Base-by-base conservation (phyloP, 2,888 invertebrate species). In the Zootermopsis nevadensis region DNA sequence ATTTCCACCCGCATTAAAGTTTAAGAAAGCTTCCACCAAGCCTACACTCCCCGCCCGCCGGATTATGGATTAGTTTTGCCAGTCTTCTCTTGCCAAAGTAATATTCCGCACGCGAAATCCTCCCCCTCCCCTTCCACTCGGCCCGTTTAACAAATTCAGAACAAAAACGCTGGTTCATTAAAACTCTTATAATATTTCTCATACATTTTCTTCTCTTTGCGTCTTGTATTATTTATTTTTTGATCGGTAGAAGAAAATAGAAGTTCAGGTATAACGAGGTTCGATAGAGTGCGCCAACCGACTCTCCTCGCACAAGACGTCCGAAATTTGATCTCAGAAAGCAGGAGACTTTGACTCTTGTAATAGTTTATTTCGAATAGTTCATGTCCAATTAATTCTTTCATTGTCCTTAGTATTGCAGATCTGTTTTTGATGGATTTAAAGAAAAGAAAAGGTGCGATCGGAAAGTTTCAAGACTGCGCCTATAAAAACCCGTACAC, bases 1-100 rank as follows among this genome's bases (percentile, higher is more conserved):
- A 85, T 84, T 85, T 85, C 85, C 85, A 85, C 84, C 84, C 79
- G 77, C 85, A 85, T 85, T 85, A 85, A 85, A 85, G 85, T 85
- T 85, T 85, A 85, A 85, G 85, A 85, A 85, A 85, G 84, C 85
- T 82, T 72, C 76, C 74, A 76, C 66, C 80, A 31, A 31, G 67
- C 80, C 77, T 77, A 76, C 48, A 33, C 67, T 24, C 33, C 69
- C 69, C 66, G 42, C 77, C 67, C 24, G 38, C 48, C 81, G 83
- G 85, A 85, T 85, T 85, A 85, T 84, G 85, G 85, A 84, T 85
- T 85, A 84, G 83, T 83, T 84, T 84, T 84, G 82, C 53, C 27
- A 80, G 80, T 83, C 76, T 81, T 67, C 82, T 82, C 82, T 82
- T 82, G 55, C 81, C 77, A 82, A 82, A 81, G 81, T 81, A 81